These are phyloP conservation scores for Sphaeridia pumilis DNA, from an alignment of 2,888 invertebrate genomes.

Conservation along the genomic window DNA sequence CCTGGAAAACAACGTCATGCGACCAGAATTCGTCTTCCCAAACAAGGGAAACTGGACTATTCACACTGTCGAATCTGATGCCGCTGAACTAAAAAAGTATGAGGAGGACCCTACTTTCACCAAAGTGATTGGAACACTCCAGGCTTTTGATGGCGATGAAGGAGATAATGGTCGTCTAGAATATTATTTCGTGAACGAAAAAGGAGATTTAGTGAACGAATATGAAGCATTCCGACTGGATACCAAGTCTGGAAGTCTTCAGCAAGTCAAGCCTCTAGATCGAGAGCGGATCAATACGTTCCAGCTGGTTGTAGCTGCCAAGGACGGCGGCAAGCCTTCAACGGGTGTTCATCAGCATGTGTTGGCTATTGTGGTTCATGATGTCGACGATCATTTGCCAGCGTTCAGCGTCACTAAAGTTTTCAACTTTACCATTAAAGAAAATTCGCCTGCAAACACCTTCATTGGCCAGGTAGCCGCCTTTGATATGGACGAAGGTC, in stretches of 20 bases:
- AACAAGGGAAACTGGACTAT: conserved; percentile 34
- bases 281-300: conserved; percentile 47
- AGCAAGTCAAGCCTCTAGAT: conserved; percentile 31
- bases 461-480: conserved; percentile 55
- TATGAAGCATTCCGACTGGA: conserved; percentile 29
- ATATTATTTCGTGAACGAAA: conserved; percentile 31
- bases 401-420: conserved; percentile 29
- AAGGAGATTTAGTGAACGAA: conserved; percentile 27
- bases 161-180: conserved; percentile 31
- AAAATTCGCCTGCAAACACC: conserved; percentile 30
- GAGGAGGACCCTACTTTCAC: conserved; percentile 14
- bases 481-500: conserved; percentile 63
- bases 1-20: conserved; percentile 28
- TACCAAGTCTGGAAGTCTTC: conserved; percentile 27
- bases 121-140: conserved; percentile 28
- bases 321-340: conserved; percentile 38
- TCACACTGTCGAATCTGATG: conserved; percentile 18
- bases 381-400: conserved; percentile 38
- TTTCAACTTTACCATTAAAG: conserved; percentile 29
- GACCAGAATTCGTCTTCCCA: conserved; percentile 33
- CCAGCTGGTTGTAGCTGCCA: conserved; percentile 41
- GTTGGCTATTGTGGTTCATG: conserved; percentile 37
- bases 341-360: conserved; percentile 38
- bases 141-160: conserved; percentile 33
- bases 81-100: conserved; percentile 5